These are phyloP conservation scores for Glyptemys insculpta DNA, from an alignment of 2,797 vertebrate species.

Conservation along the genomic window DNA sequence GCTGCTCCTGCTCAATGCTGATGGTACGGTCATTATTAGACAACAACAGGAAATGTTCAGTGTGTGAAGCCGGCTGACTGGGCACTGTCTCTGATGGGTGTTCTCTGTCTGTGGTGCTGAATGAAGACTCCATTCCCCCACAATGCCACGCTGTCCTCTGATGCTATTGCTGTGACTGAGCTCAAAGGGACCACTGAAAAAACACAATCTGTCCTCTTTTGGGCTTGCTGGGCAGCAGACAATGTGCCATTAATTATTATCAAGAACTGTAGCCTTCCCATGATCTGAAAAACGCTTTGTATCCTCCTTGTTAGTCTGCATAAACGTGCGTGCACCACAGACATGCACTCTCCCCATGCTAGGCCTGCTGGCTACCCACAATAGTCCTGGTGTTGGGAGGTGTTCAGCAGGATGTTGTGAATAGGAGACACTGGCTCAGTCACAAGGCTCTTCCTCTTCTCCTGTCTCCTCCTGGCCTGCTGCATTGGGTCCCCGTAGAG, in stretches of 20 bases:
- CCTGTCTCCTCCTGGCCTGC: background rate
- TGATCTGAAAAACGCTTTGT: background rate
- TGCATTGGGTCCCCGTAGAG: background rate
- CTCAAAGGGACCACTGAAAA: fast-evolving
- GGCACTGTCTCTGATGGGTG: background rate
- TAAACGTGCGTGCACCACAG: fast-evolving
- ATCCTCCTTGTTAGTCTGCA: background rate
- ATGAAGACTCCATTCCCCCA: background rate
- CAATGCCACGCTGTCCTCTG: background rate
- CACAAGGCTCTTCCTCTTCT: background rate
- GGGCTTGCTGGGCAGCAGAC: background rate
- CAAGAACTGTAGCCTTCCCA: background rate
- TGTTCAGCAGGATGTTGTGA: background rate
- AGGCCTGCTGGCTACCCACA: background rate
- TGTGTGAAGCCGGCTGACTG: background rate
- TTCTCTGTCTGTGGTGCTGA: background rate
- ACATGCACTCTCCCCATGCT: background rate
- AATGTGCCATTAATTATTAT: background rate
- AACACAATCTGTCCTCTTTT: background rate
- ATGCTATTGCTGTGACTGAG: background rate
- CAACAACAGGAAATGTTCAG: background rate
- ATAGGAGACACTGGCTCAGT: background rate
- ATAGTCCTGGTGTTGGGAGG: background rate
- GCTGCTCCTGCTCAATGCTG: background rate
- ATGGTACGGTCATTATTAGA: background rate